Percentiles rank a stretch among this genome's conserved stretches.
Evolutionary conservation across 2,888 invertebrate species (phyloP).

Genomic region (Toxonevra muliebris): DNA sequence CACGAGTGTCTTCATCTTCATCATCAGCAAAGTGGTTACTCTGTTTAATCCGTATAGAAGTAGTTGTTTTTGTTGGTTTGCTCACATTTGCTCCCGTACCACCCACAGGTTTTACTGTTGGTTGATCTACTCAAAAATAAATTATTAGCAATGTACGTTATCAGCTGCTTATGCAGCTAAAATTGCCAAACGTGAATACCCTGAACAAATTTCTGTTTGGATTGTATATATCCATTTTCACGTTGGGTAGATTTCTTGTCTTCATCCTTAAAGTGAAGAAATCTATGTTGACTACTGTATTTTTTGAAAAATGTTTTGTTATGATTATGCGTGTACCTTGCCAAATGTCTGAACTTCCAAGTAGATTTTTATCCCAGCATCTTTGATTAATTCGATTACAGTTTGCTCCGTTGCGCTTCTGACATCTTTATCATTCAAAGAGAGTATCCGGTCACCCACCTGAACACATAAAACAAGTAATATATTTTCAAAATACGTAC

Average conservation of each 20-base stretch:
- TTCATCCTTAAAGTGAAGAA: slow-evolving; percentile 1
- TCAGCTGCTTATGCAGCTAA: background rate
- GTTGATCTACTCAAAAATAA: slow-evolving; percentile 3
- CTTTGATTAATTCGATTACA: slow-evolving; percentile 93
- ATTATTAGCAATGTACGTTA: background rate
- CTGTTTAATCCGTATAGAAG: slow-evolving; percentile 48
- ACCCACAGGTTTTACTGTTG: slow-evolving; percentile 12
- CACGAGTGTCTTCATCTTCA: slow-evolving; percentile 78
- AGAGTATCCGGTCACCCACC: slow-evolving; percentile 66
- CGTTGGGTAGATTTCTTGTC: slow-evolving; percentile 27
- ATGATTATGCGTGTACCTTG: slow-evolving; percentile 42
- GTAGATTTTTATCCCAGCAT: slow-evolving; percentile 86
- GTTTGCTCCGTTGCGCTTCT: slow-evolving; percentile 91
- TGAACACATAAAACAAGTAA: slow-evolving; percentile 30
- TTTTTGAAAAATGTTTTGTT: too few relatives aligned
- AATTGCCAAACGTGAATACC: background rate
- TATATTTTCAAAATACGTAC: background rate
- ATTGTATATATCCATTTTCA: slow-evolving; percentile 36
- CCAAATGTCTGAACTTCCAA: slow-evolving; percentile 84
- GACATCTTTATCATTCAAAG: slow-evolving; percentile 91
- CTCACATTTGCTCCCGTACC: slow-evolving; percentile 8
- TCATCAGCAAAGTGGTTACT: slow-evolving; percentile 53
- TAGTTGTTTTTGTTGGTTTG: slow-evolving; percentile 43
- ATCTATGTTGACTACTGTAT: too few relatives aligned
- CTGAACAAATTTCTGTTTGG: slow-evolving; percentile 20